Evolutionary conservation across 2,797 vertebrate species (phyloP).

Genomic region (Labroides dimidiatus): DNA sequence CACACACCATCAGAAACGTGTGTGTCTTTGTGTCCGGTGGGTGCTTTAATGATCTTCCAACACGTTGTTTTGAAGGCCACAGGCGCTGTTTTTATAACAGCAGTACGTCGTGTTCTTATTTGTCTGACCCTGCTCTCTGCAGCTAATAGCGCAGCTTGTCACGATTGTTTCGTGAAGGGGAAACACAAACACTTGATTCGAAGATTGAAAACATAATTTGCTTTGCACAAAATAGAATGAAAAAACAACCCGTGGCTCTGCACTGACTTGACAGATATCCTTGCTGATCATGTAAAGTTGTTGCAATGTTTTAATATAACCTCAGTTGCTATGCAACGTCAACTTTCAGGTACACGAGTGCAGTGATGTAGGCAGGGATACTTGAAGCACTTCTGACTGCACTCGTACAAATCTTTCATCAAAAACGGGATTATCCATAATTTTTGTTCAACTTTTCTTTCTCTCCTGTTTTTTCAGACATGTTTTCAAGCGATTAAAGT

Average conservation of each 20-base stretch:
- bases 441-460: conserved; percentile 12
- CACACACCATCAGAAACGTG: background rate
- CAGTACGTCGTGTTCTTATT: conserved; percentile 1
- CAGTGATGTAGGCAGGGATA: conserved; percentile 23
- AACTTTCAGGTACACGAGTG: conserved; percentile 39
- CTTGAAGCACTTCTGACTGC: conserved; percentile 16
- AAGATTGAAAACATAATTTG: conserved; percentile 12
- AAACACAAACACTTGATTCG: background rate
- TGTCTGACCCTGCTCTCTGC: conserved; percentile 4
- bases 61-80: background rate
- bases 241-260: conserved; percentile 1
- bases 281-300: conserved; percentile 44
- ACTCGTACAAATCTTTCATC: no score
- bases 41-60: conserved; percentile 2
- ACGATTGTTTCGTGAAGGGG: background rate
- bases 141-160: conserved; percentile 4
- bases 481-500: conserved; percentile 95
- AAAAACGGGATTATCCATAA: conserved; percentile 2
- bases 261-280: conserved; percentile 19
- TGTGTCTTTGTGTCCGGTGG: background rate
- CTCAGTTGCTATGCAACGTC: conserved; percentile 73
- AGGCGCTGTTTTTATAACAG: conserved; percentile 2
- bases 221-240: conserved; percentile 6
- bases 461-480: conserved; percentile 80
- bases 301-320: conserved; percentile 52